Percentiles rank a stretch among this genome's conserved stretches.
phyloP scores from a whole-genome alignment of 2,113 vertebrate species.

The Orycteropus afer region DNA sequence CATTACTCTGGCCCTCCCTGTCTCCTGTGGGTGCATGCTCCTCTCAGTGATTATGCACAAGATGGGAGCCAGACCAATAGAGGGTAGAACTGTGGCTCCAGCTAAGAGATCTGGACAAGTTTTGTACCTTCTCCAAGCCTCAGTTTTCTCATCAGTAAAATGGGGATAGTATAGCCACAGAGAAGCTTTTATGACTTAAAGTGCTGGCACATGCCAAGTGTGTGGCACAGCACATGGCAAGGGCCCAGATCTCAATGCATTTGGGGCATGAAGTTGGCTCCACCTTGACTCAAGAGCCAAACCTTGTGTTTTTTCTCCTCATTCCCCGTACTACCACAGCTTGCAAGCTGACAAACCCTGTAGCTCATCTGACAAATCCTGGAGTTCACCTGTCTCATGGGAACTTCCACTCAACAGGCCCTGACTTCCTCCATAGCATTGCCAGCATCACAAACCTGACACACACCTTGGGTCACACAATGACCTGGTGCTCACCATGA shows the following conservation, averaged over 20 bases:
- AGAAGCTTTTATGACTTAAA: background rate
- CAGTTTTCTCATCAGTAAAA: background rate
- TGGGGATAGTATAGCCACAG: background rate
- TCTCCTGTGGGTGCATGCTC: background rate
- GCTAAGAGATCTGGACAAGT: background rate
- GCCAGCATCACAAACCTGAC: no score
- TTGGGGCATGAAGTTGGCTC: background rate
- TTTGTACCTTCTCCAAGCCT: background rate
- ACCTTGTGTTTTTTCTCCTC: background rate
- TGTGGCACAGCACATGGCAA: background rate
- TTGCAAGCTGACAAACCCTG: background rate
- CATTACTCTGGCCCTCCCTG: background rate
- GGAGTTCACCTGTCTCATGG: background rate
- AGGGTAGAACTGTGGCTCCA: background rate
- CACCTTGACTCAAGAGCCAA: background rate
- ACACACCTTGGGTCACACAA: background rate
- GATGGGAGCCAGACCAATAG: background rate
- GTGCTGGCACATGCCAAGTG: background rate
- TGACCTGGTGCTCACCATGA: background rate
- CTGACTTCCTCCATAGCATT: background rate
- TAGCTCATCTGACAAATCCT: background rate
- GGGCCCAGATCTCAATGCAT: background rate
- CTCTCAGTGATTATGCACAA: background rate
- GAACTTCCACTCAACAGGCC: background rate
- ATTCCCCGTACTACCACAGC: background rate